phyloP scores from a whole-genome alignment of 2,113 vertebrate genomes.

The Coryphaenoides rupestris region DNA sequence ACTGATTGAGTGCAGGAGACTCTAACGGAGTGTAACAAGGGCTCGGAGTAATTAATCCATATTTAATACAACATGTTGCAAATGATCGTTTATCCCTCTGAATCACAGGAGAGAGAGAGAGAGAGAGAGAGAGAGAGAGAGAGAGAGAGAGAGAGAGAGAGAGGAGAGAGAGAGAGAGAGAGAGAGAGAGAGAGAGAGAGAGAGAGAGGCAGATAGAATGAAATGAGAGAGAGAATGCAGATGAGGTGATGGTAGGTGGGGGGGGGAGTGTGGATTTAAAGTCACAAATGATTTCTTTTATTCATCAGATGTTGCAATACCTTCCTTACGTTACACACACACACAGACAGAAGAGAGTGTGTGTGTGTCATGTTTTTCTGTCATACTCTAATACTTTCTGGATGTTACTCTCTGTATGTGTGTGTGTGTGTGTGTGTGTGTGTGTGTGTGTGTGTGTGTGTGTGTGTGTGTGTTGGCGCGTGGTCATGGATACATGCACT shows the following conservation, averaged over 20 bases:
- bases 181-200: neutral
- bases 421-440: too few relatives aligned
- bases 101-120: too few relatives aligned
- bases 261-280: neutral
- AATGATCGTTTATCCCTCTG: too few relatives aligned
- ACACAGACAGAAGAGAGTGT: neutral
- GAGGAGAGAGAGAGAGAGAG: neutral
- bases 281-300: too few relatives aligned
- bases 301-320: too few relatives aligned
- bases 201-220: neutral
- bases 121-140: neutral
- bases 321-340: too few relatives aligned
- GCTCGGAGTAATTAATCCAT: conserved; percentile 57
- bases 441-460: too few relatives aligned
- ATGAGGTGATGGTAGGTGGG: neutral
- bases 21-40: conserved; percentile 50
- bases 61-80: conserved; percentile 54
- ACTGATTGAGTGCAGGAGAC: conserved; percentile 50
- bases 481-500: too few relatives aligned
- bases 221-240: neutral
- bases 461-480: too few relatives aligned
- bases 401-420: too few relatives aligned
- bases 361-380: too few relatives aligned
- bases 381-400: too few relatives aligned
- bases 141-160: neutral